A percentile compares a stretch with the other conserved stretches of the same genome.
phyloP scores from a whole-genome alignment of 2,113 vertebrate species.

The Menura novaehollandiae region DNA sequence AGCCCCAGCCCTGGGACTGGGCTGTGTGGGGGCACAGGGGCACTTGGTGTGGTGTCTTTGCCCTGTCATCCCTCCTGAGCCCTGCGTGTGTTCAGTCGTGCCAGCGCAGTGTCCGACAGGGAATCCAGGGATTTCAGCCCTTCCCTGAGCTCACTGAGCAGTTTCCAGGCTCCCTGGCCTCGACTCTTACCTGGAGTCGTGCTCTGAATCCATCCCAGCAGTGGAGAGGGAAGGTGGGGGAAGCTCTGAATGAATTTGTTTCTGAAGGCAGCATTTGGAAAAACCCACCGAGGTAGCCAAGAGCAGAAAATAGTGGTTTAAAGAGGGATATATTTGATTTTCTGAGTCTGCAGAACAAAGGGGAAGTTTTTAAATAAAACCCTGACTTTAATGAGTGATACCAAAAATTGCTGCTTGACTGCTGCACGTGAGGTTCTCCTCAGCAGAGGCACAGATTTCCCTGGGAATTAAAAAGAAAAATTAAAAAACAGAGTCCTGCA shows the following conservation, averaged over 20 bases:
- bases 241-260: background rate
- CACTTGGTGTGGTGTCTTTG: background rate
- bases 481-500: rapidly evolving
- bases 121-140: background rate
- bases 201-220: background rate
- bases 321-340: background rate
- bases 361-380: background rate
- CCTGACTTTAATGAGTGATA: background rate
- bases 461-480: background rate
- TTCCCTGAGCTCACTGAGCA: rapidly evolving
- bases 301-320: background rate
- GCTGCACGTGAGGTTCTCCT: background rate
- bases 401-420: background rate
- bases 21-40: background rate
- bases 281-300: background rate
- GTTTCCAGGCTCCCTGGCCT: background rate
- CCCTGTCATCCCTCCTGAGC: rapidly evolving
- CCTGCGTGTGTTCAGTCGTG: background rate
- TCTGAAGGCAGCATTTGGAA: background rate
- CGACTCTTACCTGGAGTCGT: background rate
- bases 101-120: background rate
- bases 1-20: background rate
- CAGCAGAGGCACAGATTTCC: background rate
- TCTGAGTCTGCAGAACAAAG: background rate
- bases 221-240: background rate